These are phyloP conservation scores for Pinna nobilis DNA, from an alignment of 1,140 invertebrate species.

Conservation along the genomic window DNA sequence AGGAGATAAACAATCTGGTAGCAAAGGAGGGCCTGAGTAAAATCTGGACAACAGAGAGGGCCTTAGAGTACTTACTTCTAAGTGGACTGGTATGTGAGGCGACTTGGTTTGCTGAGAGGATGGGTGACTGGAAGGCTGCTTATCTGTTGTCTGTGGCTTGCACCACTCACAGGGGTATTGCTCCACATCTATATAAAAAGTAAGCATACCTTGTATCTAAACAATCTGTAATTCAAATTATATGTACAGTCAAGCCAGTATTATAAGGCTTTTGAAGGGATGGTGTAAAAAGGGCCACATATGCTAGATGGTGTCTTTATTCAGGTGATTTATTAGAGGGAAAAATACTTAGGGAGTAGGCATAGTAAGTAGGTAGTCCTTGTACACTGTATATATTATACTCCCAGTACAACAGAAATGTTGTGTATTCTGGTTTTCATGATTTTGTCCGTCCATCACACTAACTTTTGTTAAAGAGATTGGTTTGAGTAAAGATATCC, in stretches of 20 bases:
- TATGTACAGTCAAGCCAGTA: neutral
- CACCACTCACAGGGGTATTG: conserved; percentile 50
- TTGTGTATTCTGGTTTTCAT: no score
- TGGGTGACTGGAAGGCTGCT: conserved; percentile 74
- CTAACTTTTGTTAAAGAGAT: no score
- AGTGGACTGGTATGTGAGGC: conserved; percentile 70
- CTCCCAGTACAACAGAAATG: no score
- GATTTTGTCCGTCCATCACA: no score
- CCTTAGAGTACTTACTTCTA: conserved; percentile 70
- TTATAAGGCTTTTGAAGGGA: neutral
- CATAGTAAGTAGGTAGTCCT: neutral
- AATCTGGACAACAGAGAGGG: conserved; percentile 67
- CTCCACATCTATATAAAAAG: conserved; percentile 60
- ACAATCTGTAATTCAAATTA: no score
- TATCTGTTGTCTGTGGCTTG: conserved; percentile 65
- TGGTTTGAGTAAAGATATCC: no score
- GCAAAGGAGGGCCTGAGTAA: conserved; percentile 54
- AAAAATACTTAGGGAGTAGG: neutral
- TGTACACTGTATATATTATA: no score
- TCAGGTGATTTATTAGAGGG: neutral
- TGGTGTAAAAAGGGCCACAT: neutral
- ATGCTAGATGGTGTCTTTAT: neutral
- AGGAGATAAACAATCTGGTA: conserved; percentile 59
- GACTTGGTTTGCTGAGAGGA: conserved; percentile 69
- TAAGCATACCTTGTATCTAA: conserved; percentile 35